Evolutionary conservation across 1,140 invertebrate species (phyloP).

Genomic region (Armadillidium nasatum): DNA sequence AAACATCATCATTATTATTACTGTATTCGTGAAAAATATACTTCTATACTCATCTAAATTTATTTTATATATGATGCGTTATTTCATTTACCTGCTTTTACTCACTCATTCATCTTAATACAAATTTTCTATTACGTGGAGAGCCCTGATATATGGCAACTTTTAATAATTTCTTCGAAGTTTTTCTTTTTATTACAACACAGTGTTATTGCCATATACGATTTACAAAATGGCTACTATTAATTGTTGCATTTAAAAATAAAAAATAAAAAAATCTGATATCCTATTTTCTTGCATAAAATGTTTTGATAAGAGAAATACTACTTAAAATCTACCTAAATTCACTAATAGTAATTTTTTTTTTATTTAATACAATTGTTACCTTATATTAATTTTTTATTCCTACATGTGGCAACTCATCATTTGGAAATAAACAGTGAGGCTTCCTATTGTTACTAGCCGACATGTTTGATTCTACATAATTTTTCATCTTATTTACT

Average conservation of each 20-base stretch:
- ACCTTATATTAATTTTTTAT: neutral
- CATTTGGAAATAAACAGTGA: neutral
- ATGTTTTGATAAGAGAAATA: too few species aligned
- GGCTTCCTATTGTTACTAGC: slow-evolving; percentile 3
- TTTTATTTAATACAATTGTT: neutral
- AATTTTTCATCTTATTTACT: neutral
- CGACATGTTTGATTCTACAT: neutral
- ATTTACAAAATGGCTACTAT: neutral
- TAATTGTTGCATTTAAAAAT: neutral
- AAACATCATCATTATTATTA: too few species aligned
- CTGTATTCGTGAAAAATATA: too few species aligned
- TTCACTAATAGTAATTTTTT: too few species aligned
- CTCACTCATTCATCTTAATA: too few species aligned
- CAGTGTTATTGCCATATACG: neutral
- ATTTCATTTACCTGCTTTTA: too few species aligned
- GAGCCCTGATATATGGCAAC: neutral
- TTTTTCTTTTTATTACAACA: neutral
- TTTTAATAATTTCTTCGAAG: neutral
- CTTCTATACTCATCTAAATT: too few species aligned
- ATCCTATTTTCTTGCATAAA: too few species aligned
- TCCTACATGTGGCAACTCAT: neutral
- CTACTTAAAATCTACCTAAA: too few species aligned
- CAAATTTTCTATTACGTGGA: too few species aligned
- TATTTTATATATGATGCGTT: too few species aligned
- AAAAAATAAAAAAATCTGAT: too few species aligned